Evolutionary conservation across 1,140 invertebrate species (phyloP).

Genomic region (Parasteatoda tepidariorum): DNA sequence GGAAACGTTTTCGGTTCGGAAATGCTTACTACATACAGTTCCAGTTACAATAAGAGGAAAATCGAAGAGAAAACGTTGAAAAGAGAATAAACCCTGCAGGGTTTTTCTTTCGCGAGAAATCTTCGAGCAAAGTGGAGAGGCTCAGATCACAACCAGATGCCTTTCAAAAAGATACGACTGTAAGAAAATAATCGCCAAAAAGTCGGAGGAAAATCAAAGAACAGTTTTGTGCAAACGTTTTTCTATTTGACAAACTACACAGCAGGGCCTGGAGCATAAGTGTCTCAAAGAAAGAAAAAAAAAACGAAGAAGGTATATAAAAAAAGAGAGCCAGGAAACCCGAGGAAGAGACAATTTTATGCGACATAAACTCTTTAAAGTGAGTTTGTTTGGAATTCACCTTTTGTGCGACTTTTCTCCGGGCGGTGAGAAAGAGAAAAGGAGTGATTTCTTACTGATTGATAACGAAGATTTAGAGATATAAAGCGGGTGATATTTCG

Average conservation of each 20-base stretch:
- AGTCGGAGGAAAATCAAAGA: conserved; percentile 27
- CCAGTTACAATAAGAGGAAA: background rate
- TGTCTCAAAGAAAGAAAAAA: background rate
- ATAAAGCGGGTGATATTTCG: too few species aligned
- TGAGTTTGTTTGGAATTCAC: background rate
- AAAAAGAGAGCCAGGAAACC: background rate
- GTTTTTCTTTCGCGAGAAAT: background rate
- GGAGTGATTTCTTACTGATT: too few species aligned
- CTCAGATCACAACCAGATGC: conserved; percentile 6
- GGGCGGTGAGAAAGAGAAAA: background rate
- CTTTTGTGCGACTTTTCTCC: background rate
- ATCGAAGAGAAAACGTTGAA: background rate
- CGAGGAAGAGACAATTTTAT: background rate
- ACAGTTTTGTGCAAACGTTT: background rate
- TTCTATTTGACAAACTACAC: background rate
- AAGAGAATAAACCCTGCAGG: background rate
- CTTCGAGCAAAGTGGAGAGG: background rate
- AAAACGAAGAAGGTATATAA: background rate
- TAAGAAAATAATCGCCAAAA: conserved; percentile 33
- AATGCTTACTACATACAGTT: background rate
- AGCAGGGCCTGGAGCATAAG: background rate
- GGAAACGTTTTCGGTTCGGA: background rate
- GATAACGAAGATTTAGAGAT: too few species aligned
- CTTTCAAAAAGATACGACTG: background rate
- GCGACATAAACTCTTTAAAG: background rate